Evolutionary conservation across 2,113 vertebrate genomes (phyloP).

Genomic region (Gadus chalcogrammus): DNA sequence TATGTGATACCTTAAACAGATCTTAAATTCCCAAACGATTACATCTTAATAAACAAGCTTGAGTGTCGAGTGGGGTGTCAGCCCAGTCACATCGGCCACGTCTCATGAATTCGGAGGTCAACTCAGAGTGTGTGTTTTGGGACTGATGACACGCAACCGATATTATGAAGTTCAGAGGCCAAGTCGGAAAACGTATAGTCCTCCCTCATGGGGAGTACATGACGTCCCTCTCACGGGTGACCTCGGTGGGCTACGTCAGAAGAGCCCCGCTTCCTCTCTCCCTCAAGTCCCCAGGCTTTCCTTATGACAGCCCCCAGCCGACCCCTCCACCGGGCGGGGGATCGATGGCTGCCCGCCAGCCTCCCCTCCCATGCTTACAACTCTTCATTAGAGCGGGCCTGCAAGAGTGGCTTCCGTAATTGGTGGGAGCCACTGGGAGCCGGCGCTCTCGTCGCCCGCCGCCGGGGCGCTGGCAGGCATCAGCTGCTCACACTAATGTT

Average conservation of each 20-base stretch:
- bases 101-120: too few species aligned
- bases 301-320: constrained; percentile 26
- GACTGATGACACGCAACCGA: too few species aligned
- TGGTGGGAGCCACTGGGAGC: constrained; percentile 67
- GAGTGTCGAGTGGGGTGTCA: too few species aligned
- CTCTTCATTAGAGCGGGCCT: constrained; percentile 59
- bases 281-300: constrained; percentile 48
- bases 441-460: constrained; percentile 53
- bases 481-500: constrained; percentile 67
- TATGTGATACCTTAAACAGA: too few species aligned
- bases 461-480: constrained; percentile 52
- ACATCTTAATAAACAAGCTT: too few species aligned
- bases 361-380: constrained; percentile 38
- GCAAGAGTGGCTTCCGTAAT: constrained; percentile 56
- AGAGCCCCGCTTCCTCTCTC: constrained; percentile 12
- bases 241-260: neutral
- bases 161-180: too few species aligned
- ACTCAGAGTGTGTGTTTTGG: too few species aligned
- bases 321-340: constrained; percentile 35
- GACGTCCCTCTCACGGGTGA: too few species aligned
- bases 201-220: too few species aligned
- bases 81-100: too few species aligned
- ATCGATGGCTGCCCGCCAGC: constrained; percentile 48
- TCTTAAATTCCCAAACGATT: too few species aligned
- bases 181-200: too few species aligned